Evolutionary conservation across 2,888 invertebrate species (phyloP), one percentile per base, ranked within the genome.

Genomic region (Xestoiulus laeticollis): DNA sequence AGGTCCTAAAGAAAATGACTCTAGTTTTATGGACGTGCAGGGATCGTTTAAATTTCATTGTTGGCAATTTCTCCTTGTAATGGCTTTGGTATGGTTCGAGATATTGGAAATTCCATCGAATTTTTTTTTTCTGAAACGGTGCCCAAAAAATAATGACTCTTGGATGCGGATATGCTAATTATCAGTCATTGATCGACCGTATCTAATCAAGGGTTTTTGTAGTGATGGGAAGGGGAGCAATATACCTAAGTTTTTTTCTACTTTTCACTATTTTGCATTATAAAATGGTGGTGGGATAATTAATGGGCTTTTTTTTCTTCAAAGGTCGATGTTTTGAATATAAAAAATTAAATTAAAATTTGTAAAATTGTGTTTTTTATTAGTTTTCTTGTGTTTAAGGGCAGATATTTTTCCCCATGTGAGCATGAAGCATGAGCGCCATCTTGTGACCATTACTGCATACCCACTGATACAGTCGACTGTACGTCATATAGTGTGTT

Each of bases 1-100:
- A 84, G 32, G 84, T 32, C 33, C 84, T 22, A 84, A n/a, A 84
- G 83, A 83, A 83, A 83, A 83, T n/a, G 59, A 59, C 59, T 59
- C 19, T 19, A 26, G 68, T 68, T 68, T 68, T 68, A 68, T 68
- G 68, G 68, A 68, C 68, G 68, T 68, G 68, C 68, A 26, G 68
- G 68, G 68, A 68, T 68, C 68, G 68, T 22, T 68, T 68, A 68
- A 68, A 68, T 68, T 68, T 68, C 68, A 68, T 68, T 68, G 68
- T 68, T 68, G 68, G 68, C 68, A 68, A 26, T 68, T 68, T 68
- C 68, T 68, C 68, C 26, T 68, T 68, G 68, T 68, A 68, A 68
- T 68, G 68, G 68, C 68, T 6, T 5, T 68, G 68, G 26, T 68
- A 59, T 5, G 26, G 53, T 16, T 22, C 68, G 22, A 68, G 68